Evolutionary conservation across 2,113 vertebrate species (phyloP).

Genomic region (Solea senegalensis): DNA sequence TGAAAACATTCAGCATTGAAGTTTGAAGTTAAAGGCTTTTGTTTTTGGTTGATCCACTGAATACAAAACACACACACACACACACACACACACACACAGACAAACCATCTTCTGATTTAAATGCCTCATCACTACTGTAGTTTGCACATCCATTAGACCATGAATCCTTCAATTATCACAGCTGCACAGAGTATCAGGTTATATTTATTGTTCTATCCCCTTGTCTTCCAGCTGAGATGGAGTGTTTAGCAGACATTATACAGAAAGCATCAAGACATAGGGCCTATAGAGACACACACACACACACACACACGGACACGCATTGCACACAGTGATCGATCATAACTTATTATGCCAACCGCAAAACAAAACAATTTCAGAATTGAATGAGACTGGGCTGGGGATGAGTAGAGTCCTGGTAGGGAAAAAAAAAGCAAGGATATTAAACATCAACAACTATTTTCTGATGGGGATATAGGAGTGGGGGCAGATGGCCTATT

Average conservation of each 20-base stretch:
- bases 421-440: constrained; percentile 35
- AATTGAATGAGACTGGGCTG: constrained; percentile 53
- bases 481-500: constrained; percentile 46
- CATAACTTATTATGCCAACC: constrained; percentile 68
- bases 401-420: constrained; percentile 25
- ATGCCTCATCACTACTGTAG: constrained; percentile 25
- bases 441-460: constrained; percentile 73
- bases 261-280: constrained; percentile 41
- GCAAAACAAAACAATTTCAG: constrained; percentile 76
- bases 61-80: constrained; percentile 17
- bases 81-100: not conserved
- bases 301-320: constrained; percentile 14
- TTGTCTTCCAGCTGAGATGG: constrained; percentile 51
- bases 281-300: constrained; percentile 13
- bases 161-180: constrained; percentile 58
- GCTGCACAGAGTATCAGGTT: constrained; percentile 39
- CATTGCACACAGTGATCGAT: constrained; percentile 65
- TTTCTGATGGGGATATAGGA: constrained; percentile 59
- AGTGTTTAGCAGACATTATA: constrained; percentile 62
- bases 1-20: constrained; percentile 46
- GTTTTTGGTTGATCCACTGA: constrained; percentile 48
- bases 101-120: constrained; percentile 20
- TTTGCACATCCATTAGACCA: constrained; percentile 60
- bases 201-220: constrained; percentile 50
- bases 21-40: constrained; percentile 55